These are phyloP conservation scores for Megastigmus dorsalis DNA, from an alignment of 2,888 invertebrate species.

Conservation along the genomic window DNA sequence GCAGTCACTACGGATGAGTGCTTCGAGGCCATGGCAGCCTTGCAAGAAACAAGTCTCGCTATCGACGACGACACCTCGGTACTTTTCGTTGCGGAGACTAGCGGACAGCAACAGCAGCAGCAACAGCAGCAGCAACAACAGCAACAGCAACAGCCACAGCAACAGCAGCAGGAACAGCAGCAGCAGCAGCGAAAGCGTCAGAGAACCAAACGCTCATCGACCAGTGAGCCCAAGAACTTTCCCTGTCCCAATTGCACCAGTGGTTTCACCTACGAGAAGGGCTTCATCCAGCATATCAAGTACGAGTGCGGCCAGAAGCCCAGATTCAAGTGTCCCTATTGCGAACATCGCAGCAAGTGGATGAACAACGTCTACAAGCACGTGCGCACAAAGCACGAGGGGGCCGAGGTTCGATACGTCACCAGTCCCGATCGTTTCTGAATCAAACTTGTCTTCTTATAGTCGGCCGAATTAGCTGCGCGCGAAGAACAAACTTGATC, in stretches of 20 bases:
- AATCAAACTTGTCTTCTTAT: no score
- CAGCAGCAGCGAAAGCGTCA: conserved; percentile 8
- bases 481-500: no score
- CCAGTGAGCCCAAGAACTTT: conserved; percentile 28
- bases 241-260: conserved; percentile 63
- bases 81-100: background rate
- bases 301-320: conserved; percentile 72
- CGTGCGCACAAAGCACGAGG: conserved; percentile 65
- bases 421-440: conserved; percentile 22
- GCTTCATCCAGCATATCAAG: conserved; percentile 66
- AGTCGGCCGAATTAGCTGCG: background rate
- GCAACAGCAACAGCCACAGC: background rate
- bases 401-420: conserved; percentile 23
- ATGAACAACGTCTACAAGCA: conserved; percentile 67
- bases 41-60: conserved; percentile 7
- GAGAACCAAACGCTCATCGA: background rate
- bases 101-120: background rate
- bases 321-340: conserved; percentile 71
- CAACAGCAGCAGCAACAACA: background rate
- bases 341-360: conserved; percentile 66
- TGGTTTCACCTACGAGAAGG: conserved; percentile 65
- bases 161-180: background rate
- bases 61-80: background rate
- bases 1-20: conserved; percentile 14
- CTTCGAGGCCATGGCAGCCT: conserved; percentile 2